Conservation (phyloP, 1,140 invertebrate species). For the Drosophila biarmipes region DNA sequence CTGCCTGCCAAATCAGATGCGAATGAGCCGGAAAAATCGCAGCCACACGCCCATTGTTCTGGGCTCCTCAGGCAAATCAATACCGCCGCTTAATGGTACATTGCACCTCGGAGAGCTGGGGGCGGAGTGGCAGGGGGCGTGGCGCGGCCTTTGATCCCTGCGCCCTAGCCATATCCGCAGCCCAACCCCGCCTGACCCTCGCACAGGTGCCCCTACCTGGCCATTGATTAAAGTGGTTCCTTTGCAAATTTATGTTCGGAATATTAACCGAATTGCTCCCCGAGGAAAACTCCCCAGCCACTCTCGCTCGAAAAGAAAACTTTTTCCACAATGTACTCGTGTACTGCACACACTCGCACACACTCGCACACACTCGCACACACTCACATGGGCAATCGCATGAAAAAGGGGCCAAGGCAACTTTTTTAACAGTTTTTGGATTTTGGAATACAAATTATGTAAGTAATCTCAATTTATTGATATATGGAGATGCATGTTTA, state of each 20-base stretch:
- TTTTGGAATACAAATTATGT: constrained; percentile 83
- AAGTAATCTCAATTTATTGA: constrained; percentile 83
- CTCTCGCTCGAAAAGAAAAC: constrained; percentile 48
- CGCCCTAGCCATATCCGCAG: constrained; percentile 7
- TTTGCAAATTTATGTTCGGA: constrained; percentile 81
- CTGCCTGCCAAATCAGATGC: constrained; percentile 11
- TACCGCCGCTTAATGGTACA: constrained; percentile 55
- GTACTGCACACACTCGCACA: constrained; percentile 39
- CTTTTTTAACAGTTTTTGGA: constrained; percentile 81
- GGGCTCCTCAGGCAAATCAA: constrained; percentile 46
- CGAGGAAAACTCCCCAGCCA: constrained; percentile 69
- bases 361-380: constrained; percentile 22
- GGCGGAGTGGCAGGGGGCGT: not conserved
- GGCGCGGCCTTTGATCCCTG: constrained; percentile 11
- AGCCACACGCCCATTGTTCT: constrained; percentile 19
- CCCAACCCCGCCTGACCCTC: constrained; percentile 3
- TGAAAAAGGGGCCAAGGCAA: constrained; percentile 59
- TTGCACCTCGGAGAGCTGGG: constrained; percentile 39
- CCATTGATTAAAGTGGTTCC: constrained; percentile 81
- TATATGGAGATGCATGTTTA: constrained; percentile 57
- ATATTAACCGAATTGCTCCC: constrained; percentile 82
- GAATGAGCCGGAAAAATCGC: constrained; percentile 10
- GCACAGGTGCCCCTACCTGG: constrained; percentile 41
- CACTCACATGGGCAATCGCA: constrained; percentile 24
- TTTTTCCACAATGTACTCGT: constrained; percentile 60